These are phyloP conservation scores for Silurus glanis DNA, from an alignment of 2,113 vertebrate genomes.

Conservation along the genomic window DNA sequence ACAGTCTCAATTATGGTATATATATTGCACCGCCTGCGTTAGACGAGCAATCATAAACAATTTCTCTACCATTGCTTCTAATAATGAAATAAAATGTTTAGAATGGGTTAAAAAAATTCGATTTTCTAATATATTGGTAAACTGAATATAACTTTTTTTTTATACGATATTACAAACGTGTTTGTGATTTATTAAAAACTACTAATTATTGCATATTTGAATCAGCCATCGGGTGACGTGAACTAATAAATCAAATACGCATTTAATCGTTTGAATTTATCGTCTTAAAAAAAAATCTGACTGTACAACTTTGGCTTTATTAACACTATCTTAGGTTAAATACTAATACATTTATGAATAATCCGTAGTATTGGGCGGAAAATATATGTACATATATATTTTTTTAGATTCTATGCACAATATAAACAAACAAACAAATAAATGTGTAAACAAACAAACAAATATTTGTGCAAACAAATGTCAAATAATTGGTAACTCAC, in stretches of 20 bases:
- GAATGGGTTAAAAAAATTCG: too few species aligned
- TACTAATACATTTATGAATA: background rate
- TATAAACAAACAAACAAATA: background rate
- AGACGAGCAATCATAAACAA: background rate
- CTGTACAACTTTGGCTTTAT: background rate
- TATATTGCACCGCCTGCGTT: background rate
- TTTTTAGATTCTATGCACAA: too few species aligned
- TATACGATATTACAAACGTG: too few species aligned
- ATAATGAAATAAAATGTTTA: background rate
- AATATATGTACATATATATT: too few species aligned
- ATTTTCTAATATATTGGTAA: too few species aligned
- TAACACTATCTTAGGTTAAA: background rate
- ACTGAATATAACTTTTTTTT: too few species aligned
- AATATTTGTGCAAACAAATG: background rate
- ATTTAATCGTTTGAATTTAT: background rate
- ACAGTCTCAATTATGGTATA: background rate
- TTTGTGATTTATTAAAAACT: background rate
- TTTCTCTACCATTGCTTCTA: background rate
- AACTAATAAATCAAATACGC: background rate
- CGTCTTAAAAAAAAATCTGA: background rate
- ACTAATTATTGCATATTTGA: too few species aligned
- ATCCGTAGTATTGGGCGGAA: background rate
- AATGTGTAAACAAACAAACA: background rate
- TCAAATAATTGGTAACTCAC: background rate
- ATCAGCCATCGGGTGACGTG: too few species aligned